A percentile compares a stretch with the other conserved stretches of the same genome.
phyloP scores from a whole-genome alignment of 2,888 invertebrate species.

The Scaptodrosophila latifasciaeformis region DNA sequence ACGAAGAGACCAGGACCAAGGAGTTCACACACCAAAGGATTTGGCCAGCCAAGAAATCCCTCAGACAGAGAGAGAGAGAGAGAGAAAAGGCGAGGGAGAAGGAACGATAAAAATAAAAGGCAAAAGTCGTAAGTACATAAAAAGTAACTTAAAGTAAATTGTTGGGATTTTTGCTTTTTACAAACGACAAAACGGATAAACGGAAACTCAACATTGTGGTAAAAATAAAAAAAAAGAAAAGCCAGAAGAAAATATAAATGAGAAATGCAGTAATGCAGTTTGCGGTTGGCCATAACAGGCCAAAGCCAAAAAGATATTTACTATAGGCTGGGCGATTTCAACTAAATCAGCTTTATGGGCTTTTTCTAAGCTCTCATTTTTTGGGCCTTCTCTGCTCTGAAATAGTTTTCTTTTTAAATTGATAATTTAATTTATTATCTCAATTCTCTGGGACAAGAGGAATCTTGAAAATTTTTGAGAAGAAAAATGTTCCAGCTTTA shows the following conservation, averaged over 20 bases:
- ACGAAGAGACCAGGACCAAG: no score
- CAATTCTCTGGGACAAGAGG: no score
- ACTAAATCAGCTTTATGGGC: background rate
- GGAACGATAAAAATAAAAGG: constrained; percentile 21
- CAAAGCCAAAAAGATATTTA: constrained; percentile 39
- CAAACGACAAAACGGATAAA: background rate
- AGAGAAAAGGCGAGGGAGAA: constrained; percentile 10
- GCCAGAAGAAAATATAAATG: no score
- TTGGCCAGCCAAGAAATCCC: constrained; percentile 32
- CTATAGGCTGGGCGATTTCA: background rate
- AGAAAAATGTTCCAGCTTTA: no score
- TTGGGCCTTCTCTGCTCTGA: no score
- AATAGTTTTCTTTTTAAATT: no score
- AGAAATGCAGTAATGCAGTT: constrained; percentile 1
- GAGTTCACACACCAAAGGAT: constrained; percentile 45
- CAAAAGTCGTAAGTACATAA: constrained; percentile 63
- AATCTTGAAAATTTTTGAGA: no score
- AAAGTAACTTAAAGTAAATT: constrained; percentile 66
- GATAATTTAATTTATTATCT: no score
- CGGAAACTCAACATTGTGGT: constrained; percentile 1
- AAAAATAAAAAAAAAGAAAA: no score
- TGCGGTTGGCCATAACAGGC: constrained; percentile 16
- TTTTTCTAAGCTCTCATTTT: no score
- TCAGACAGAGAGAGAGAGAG: background rate
- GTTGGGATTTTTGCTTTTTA: constrained; percentile 61